Evolutionary conservation across 1,140 invertebrate species (phyloP).

Genomic region (Anagrus nilaparvatae): DNA sequence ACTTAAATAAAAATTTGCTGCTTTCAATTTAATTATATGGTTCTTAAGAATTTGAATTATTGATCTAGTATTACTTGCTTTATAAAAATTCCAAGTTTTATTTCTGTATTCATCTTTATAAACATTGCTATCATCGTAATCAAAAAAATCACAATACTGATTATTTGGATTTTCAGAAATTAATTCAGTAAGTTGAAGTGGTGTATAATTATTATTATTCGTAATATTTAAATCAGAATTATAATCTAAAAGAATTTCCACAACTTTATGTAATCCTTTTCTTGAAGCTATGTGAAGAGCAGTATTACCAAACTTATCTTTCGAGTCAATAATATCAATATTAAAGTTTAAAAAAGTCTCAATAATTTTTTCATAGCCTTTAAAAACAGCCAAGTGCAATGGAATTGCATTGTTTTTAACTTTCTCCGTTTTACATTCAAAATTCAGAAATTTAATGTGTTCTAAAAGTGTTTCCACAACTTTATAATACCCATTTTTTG

Average conservation of each 20-base stretch:
- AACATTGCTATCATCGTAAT: too few species aligned
- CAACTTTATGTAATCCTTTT: background rate
- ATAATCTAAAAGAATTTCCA: background rate
- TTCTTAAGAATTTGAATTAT: too few species aligned
- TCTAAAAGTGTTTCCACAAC: slow-evolving; percentile 7
- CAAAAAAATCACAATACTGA: too few species aligned
- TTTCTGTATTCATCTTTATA: too few species aligned
- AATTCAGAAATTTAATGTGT: slow-evolving; percentile 4
- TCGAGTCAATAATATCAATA: background rate
- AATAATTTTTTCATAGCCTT: background rate
- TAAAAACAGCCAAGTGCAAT: background rate
- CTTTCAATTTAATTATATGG: too few species aligned
- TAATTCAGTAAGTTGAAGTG: too few species aligned
- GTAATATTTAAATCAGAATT: background rate
- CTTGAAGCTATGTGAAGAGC: background rate
- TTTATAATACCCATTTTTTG: background rate
- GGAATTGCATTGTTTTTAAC: background rate
- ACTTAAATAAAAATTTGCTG: too few species aligned
- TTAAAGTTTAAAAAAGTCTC: background rate
- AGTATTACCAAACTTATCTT: background rate
- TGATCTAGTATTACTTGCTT: too few species aligned
- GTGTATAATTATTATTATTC: background rate
- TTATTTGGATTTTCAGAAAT: too few species aligned
- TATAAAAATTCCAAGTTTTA: too few species aligned
- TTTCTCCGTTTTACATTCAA: background rate